These are phyloP conservation scores for Scaptomyza cyrtandrae DNA, from an alignment of 2,888 invertebrate species.

Conservation along the genomic window DNA sequence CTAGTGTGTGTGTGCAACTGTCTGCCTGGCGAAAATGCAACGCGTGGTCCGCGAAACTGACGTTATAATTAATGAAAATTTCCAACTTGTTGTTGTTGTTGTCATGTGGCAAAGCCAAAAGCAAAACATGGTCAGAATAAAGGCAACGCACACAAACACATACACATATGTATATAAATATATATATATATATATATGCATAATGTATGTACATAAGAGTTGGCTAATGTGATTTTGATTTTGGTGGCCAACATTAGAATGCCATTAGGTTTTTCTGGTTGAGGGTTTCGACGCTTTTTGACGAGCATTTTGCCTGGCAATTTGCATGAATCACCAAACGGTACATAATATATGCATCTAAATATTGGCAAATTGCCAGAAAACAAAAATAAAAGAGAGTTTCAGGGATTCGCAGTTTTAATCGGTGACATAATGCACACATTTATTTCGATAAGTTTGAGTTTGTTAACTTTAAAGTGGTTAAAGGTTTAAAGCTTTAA, in stretches of 20 bases:
- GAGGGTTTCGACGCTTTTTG: constrained; percentile 18
- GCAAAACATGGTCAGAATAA: constrained; percentile 45
- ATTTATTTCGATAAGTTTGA: not conserved
- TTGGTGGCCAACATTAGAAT: constrained; percentile 73
- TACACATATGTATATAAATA: not conserved
- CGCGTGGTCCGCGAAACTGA: constrained; percentile 54
- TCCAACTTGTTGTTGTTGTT: constrained; percentile 59
- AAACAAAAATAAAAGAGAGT: constrained; percentile 31
- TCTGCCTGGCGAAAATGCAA: constrained; percentile 52
- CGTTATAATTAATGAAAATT: constrained; percentile 78
- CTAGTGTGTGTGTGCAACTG: constrained; percentile 35
- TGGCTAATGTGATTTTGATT: constrained; percentile 75
- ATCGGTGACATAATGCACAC: constrained; percentile 37
- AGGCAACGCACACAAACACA: constrained; percentile 4
- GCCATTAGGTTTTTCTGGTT: constrained; percentile 58
- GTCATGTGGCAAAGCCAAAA: constrained; percentile 54
- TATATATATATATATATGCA: too few species aligned
- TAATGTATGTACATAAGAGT: too few species aligned
- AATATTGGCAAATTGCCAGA: constrained; percentile 58
- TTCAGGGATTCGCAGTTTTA: constrained; percentile 9
- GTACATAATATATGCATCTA: constrained; percentile 60
- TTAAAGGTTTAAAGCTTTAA: too few species aligned
- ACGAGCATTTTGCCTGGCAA: constrained; percentile 49
- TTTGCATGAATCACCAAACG: constrained; percentile 60
- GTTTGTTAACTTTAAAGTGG: too few species aligned